Conservation (phyloP, 2,888 invertebrate species). For the Synergus umbraculus region DNA sequence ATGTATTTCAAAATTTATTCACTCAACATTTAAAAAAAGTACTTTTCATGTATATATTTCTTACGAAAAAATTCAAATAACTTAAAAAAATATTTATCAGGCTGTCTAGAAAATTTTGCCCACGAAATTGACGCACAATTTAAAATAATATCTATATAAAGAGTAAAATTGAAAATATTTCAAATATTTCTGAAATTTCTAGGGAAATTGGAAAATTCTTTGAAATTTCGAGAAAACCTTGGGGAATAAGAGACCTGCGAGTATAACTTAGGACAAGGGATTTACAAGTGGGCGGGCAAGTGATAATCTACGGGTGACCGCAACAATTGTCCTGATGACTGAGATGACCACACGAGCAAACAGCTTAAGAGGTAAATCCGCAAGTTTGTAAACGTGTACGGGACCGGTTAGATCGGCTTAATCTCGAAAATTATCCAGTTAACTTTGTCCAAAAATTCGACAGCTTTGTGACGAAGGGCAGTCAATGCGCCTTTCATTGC, state of each 20-base stretch:
- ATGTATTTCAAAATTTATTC: neutral
- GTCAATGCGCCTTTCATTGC: conserved; percentile 12
- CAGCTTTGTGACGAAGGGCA: conserved; percentile 39
- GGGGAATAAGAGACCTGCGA: conserved; percentile 49
- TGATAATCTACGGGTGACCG: conserved; percentile 74
- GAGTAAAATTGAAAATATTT: neutral
- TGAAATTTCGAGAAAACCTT: conserved; percentile 41
- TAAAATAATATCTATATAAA: no score
- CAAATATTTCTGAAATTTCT: neutral
- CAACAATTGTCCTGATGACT: conserved; percentile 65
- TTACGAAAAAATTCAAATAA: neutral
- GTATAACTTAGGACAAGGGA: conserved; percentile 35
- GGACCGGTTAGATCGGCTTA: conserved; percentile 60
- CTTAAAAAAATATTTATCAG: no score
- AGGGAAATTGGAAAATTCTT: neutral
- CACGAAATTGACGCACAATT: no score
- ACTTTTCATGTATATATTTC: neutral
- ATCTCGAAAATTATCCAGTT: conserved; percentile 72
- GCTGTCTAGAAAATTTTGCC: no score
- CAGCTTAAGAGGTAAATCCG: conserved; percentile 64
- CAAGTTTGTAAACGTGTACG: conserved; percentile 71
- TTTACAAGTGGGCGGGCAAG: conserved; percentile 68
- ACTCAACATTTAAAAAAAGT: neutral
- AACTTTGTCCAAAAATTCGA: conserved; percentile 64
- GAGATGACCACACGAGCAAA: conserved; percentile 50